phyloP scores from a whole-genome alignment of 2,888 invertebrate species.

The Nysson spinosus region DNA sequence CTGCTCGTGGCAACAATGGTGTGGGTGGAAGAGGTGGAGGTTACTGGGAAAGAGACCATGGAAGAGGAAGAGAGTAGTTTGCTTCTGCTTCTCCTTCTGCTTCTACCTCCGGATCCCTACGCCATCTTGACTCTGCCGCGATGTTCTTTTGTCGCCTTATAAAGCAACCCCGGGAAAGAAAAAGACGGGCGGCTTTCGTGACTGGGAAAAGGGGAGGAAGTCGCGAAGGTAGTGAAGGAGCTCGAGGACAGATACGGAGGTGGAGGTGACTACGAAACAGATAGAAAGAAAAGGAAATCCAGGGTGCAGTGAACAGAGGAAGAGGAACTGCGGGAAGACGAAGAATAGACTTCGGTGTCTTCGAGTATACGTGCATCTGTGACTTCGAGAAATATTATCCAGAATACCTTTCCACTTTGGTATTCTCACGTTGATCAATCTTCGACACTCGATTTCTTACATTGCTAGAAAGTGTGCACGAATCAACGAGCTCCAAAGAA shows the following conservation, averaged over 20 bases:
- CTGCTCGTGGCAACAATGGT: slow-evolving; percentile 73
- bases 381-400: too few species aligned
- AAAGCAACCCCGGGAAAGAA: slow-evolving; percentile 66
- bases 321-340: too few species aligned
- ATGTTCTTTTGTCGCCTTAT: slow-evolving; percentile 74
- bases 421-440: too few species aligned
- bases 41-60: slow-evolving; percentile 6
- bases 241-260: slow-evolving; percentile 25
- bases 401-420: too few species aligned
- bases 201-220: slow-evolving; percentile 49
- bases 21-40: slow-evolving; percentile 45
- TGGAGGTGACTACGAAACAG: slow-evolving; percentile 7
- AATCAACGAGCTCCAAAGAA: too few species aligned
- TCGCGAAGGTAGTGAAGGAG: slow-evolving; percentile 36
- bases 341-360: too few species aligned
- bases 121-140: slow-evolving; percentile 74
- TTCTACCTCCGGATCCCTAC: slow-evolving; percentile 65
- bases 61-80: slow-evolving; percentile 6
- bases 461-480: too few species aligned
- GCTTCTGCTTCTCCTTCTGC: slow-evolving; percentile 40
- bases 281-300: slow-evolving; percentile 14
- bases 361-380: too few species aligned
- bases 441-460: too few species aligned
- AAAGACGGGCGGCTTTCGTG: slow-evolving; percentile 57
- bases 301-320: slow-evolving; percentile 10